phyloP scores from a whole-genome alignment of 37 sponge, comb jelly and placozoan species.

The Tethya wilhelma region DNA sequence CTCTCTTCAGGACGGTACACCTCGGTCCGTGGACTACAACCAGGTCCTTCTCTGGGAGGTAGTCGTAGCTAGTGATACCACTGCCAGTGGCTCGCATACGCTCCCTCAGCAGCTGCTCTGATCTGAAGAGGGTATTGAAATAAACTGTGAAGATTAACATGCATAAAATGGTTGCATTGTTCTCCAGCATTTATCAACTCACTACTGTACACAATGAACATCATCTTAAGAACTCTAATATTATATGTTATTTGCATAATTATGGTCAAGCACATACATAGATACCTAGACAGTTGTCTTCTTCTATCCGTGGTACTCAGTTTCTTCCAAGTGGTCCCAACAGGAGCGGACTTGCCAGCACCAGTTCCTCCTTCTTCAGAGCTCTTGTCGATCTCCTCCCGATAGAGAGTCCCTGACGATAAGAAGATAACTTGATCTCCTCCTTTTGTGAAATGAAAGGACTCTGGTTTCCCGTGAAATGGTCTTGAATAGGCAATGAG shows the following conservation, averaged over 20 bases:
- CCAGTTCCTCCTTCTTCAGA: not conserved
- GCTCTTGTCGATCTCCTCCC: not conserved
- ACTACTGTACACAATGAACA: no score
- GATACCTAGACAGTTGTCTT: not conserved
- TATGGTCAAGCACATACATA: not conserved
- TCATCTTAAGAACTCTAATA: not conserved
- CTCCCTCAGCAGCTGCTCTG: constrained; percentile 62
- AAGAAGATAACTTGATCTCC: not conserved
- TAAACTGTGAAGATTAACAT: no score
- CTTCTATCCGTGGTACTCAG: not conserved
- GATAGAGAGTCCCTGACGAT: not conserved
- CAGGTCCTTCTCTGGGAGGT: constrained; percentile 3
- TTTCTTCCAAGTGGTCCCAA: not conserved
- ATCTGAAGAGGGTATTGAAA: not conserved
- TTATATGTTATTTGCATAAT: not conserved
- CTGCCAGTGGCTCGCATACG: constrained; percentile 48
- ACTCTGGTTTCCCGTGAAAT: not conserved
- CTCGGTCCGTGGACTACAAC: constrained; percentile 15
- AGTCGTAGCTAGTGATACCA: constrained; percentile 65
- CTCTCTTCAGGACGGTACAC: not conserved
- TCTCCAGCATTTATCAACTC: no score
- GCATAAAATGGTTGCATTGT: no score
- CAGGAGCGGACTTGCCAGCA: not conserved
- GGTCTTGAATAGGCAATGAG: not conserved
- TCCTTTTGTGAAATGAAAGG: not conserved